These are phyloP conservation scores for Vollenhovia emeryi DNA, from an alignment of 1,140 invertebrate species.

Conservation along the genomic window DNA sequence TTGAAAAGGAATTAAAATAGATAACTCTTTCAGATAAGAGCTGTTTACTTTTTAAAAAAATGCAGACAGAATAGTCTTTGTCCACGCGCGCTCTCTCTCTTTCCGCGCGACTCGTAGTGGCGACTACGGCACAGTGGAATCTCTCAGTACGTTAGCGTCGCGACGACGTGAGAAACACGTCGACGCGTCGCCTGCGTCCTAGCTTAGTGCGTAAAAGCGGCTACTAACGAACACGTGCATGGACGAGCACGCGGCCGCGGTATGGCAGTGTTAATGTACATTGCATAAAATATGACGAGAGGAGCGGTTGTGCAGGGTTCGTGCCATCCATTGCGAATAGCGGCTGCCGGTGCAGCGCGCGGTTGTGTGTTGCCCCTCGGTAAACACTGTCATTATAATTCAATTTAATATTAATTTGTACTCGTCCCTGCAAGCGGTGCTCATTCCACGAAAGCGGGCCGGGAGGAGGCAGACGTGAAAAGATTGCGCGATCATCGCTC, in stretches of 20 bases:
- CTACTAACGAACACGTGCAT: constrained; percentile 47
- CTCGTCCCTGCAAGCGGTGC: constrained; percentile 67
- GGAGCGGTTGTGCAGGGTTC: constrained; percentile 61
- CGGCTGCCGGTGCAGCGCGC: constrained; percentile 50
- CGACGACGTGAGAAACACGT: constrained; percentile 2
- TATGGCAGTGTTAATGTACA: constrained; percentile 61
- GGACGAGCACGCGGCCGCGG: constrained; percentile 35
- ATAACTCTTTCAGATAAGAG: neutral
- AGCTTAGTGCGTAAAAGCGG: constrained; percentile 39
- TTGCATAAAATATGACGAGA: constrained; percentile 72
- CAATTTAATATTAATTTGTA: constrained; percentile 79
- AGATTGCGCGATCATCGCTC: constrained; percentile 52
- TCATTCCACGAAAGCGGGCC: constrained; percentile 59
- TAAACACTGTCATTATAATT: constrained; percentile 80
- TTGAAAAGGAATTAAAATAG: neutral
- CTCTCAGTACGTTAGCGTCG: neutral
- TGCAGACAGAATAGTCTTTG: neutral
- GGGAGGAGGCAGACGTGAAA: constrained; percentile 34
- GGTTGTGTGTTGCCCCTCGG: constrained; percentile 53
- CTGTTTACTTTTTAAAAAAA: neutral
- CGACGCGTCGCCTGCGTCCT: neutral
- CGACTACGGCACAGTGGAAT: neutral
- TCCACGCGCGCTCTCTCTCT: neutral
- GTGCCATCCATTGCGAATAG: constrained; percentile 67
- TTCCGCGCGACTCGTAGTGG: neutral